Percentiles rank a stretch among this genome's conserved stretches.
Evolutionary conservation across 2,888 invertebrate genomes (phyloP).

Genomic region (Drosophila diplacantha): DNA sequence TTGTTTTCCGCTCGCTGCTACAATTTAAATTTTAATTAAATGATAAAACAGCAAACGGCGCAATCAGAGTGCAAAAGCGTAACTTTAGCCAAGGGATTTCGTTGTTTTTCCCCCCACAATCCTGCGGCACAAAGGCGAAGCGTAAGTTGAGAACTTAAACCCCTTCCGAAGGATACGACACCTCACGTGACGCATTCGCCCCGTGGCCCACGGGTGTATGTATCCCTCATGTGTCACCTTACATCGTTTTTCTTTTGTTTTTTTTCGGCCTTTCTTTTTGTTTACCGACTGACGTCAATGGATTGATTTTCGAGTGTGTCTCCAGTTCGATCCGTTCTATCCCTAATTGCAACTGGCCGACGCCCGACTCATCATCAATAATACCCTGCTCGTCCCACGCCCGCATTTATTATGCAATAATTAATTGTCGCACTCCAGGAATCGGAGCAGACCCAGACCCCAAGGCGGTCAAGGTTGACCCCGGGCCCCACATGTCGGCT

Average conservation of each 20-base stretch:
- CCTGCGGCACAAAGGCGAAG: slow-evolving; percentile 22
- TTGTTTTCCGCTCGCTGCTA: slow-evolving; percentile 13
- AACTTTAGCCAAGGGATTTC: slow-evolving; percentile 38
- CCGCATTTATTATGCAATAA: slow-evolving; percentile 65
- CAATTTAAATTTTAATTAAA: slow-evolving; percentile 54
- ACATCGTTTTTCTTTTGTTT: slow-evolving; percentile 16
- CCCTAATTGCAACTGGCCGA: slow-evolving; percentile 46
- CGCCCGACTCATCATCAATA: slow-evolving; percentile 42
- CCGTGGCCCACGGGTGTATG: slow-evolving; percentile 9
- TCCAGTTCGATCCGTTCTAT: slow-evolving; percentile 6
- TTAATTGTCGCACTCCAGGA: slow-evolving; percentile 40
- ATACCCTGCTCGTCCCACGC: slow-evolving; percentile 10
- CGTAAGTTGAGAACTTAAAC: slow-evolving; percentile 42
- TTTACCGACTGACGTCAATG: slow-evolving; percentile 65
- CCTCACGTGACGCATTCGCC: slow-evolving; percentile 26
- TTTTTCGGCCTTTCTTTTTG: background rate
- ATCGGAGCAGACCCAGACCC: background rate
- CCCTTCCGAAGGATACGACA: slow-evolving; percentile 19
- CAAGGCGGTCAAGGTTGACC: slow-evolving; percentile 34
- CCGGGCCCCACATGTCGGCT: slow-evolving; percentile 15
- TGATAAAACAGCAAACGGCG: slow-evolving; percentile 46
- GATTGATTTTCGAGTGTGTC: slow-evolving; percentile 54
- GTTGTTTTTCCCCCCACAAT: slow-evolving; percentile 6
- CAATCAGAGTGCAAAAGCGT: slow-evolving; percentile 41
- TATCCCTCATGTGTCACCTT: slow-evolving; percentile 32